phyloP scores from a whole-genome alignment of 2,113 vertebrate genomes.

The Myrmecobius fasciatus region DNA sequence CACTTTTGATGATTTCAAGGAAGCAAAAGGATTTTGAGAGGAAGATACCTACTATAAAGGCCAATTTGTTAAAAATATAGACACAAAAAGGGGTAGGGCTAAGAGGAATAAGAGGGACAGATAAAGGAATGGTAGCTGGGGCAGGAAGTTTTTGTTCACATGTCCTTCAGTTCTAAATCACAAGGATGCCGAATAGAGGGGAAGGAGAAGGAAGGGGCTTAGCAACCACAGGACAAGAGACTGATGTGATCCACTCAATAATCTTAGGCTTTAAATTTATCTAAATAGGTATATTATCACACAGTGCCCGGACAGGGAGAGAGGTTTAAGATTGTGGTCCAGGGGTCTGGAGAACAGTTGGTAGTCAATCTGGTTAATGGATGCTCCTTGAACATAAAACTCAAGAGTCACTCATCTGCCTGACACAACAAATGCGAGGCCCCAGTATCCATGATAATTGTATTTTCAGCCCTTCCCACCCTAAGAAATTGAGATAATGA shows the following conservation, averaged over 20 bases:
- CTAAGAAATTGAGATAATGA: neutral
- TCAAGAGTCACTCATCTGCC: neutral
- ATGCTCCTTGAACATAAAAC: neutral
- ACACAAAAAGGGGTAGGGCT: neutral
- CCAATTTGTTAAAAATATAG: no score
- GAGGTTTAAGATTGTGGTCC: neutral
- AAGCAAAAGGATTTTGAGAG: no score
- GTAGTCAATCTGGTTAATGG: neutral
- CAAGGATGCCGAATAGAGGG: neutral
- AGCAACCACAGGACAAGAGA: neutral
- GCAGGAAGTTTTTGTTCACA: neutral
- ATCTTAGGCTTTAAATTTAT: no score
- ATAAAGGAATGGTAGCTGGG: neutral
- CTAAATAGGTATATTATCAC: no score
- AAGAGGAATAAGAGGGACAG: neutral
- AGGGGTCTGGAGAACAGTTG: no score
- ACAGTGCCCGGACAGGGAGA: neutral
- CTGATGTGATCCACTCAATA: neutral
- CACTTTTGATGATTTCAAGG: neutral
- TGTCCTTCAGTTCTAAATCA: neutral
- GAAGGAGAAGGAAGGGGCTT: neutral
- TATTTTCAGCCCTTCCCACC: neutral
- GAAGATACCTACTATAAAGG: no score
- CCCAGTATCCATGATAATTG: no score
- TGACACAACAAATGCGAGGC: neutral